Base-by-base conservation (phyloP, 2,888 invertebrate species). In the Muscina levida region DNA sequence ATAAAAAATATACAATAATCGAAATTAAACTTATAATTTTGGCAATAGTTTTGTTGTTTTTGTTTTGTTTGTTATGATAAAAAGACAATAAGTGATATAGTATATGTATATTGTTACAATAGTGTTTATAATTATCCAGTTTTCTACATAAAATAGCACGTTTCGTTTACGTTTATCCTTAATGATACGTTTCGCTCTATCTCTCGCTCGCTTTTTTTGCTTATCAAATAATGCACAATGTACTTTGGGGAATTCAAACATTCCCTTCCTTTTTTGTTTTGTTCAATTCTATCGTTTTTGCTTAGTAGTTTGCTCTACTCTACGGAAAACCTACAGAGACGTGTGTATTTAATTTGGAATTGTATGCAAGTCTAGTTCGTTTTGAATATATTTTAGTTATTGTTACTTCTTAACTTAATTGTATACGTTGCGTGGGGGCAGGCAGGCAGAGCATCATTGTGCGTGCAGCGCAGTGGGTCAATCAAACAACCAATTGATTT, bases 11-110 rank as follows among this genome's bases (percentile, higher is more conserved):
- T 62, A 62, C 62, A 62, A 62, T 15, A 39, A 42, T 51, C 13
- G 22, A 62, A 62, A 22, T 62, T 62, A 62, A 39, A 42, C 39
- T n/a, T 79, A 82, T 74, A 80, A 82, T 83, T 80, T 84, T 84
- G 84, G 82, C 82, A 84, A 80, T 83, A 77, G 68, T 81, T 74
- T 48, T 68, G 26, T 53, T 73, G 68, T 46, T 48, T 68, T 48
- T 68, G 70, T 76, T 31, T 56, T 31, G 31, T 70, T 72, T 46
- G 53, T 53, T 76, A 77, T 72, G 1, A 51, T 78, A 72, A 66
- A 62, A 72, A 66, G 26, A 22, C n/a, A 48, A 67, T 46, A 44
- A 51, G 15, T 26, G 39, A 73, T 68, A n/a, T n/a, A n/a, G n/a
- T n/a, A n/a, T n/a, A n/a, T n/a, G n/a, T n/a, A n/a, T n/a, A 62